A percentile compares a stretch with the other conserved stretches of the same genome.
Conservation (phyloP, 2,797 vertebrate genomes). For the Rhynchonycteris naso region DNA sequence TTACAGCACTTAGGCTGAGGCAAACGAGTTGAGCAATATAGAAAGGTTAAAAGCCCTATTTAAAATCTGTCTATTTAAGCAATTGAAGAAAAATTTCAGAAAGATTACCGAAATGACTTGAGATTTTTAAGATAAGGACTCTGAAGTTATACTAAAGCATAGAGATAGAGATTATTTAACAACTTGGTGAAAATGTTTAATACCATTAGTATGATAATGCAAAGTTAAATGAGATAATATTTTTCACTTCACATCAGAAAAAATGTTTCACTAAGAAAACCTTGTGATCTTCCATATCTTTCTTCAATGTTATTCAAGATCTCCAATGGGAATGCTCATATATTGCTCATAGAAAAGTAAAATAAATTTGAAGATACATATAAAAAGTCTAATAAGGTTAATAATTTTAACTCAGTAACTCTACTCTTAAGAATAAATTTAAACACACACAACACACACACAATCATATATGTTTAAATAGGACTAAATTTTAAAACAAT, state of each 20-base stretch:
- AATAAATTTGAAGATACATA: neutral
- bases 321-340: neutral
- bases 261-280: conserved; percentile 18
- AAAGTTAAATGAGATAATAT: conserved; percentile 6
- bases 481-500: neutral
- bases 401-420: conserved; percentile 19
- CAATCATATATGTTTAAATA: neutral
- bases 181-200: neutral
- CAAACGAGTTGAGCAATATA: neutral
- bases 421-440: conserved; percentile 14
- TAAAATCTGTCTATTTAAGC: conserved; percentile 1
- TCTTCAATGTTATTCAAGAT: neutral
- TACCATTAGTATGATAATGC: neutral
- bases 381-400: neutral
- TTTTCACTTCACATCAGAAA: conserved; percentile 28
- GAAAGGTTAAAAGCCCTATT: neutral
- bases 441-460: neutral
- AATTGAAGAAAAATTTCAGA: neutral
- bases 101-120: neutral
- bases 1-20: neutral
- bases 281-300: neutral
- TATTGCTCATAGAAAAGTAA: conserved; percentile 11
- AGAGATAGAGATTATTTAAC: neutral
- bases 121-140: neutral
- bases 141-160: neutral